A percentile compares a stretch with the other conserved stretches of the same genome.
Evolutionary conservation across 2,888 invertebrate species (phyloP).

Genomic region (Myopa testacea): DNA sequence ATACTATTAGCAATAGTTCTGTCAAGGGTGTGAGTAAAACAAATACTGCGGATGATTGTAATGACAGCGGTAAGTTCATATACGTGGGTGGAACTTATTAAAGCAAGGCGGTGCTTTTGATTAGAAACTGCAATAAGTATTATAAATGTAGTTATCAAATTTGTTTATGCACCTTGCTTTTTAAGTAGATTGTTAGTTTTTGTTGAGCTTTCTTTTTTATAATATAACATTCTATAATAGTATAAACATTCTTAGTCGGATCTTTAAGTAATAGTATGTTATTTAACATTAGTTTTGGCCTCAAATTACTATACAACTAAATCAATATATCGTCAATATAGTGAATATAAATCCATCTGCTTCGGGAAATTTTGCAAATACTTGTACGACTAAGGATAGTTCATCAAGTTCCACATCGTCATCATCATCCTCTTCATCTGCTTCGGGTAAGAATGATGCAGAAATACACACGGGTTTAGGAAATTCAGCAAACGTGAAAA

Average conservation of each 20-base stretch:
- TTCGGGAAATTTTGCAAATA: slow-evolving; percentile 41
- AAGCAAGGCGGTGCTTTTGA: not conserved
- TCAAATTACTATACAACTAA: not conserved
- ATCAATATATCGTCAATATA: slow-evolving; percentile 4
- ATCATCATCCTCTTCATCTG: slow-evolving; percentile 43
- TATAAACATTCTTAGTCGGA: not conserved
- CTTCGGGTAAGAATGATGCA: slow-evolving; percentile 51
- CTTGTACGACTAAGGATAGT: slow-evolving; percentile 40
- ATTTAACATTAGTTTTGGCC: not conserved
- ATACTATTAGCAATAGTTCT: slow-evolving; percentile 11
- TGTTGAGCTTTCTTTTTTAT: not conserved
- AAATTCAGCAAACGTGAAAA: slow-evolving; percentile 58
- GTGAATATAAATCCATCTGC: slow-evolving; percentile 26
- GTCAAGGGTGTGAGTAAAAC: slow-evolving; percentile 22
- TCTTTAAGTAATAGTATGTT: not conserved
- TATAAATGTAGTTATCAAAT: not conserved
- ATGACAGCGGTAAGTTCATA: slow-evolving; percentile 52
- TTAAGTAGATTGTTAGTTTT: not conserved
- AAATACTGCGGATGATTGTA: slow-evolving; percentile 50
- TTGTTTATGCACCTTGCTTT: not conserved
- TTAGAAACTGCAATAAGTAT: not conserved
- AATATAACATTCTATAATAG: not conserved
- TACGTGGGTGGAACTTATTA: not conserved
- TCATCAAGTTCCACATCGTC: slow-evolving; percentile 39
- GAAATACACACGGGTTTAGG: slow-evolving; percentile 54